Percentiles rank a stretch among this genome's conserved stretches.
These are phyloP conservation scores for Pedicia rivosa DNA, from an alignment of 2,888 invertebrate genomes.

Conservation along the genomic window DNA sequence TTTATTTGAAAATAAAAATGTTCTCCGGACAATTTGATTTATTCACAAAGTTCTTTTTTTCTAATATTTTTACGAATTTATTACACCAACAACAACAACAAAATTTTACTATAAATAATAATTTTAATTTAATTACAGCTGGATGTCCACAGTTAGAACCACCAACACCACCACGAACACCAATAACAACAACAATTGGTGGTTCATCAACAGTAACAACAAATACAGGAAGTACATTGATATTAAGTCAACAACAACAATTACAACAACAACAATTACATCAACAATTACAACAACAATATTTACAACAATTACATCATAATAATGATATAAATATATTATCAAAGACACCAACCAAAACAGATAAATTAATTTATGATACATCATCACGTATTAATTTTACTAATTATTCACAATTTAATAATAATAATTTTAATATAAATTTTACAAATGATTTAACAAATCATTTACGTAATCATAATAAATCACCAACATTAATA, in stretches of 20 bases:
- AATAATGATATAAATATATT: too few relatives aligned
- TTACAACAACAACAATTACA: too few relatives aligned
- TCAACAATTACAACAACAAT: too few relatives aligned
- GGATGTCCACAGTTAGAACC: slow-evolving; percentile 6
- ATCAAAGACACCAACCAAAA: too few relatives aligned
- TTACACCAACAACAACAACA: too few relatives aligned
- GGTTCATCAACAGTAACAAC: not conserved
- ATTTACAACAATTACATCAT: too few relatives aligned
- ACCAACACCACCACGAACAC: slow-evolving; percentile 14
- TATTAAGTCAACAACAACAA: too few relatives aligned
- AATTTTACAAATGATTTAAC: not conserved
- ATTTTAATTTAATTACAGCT: not conserved
- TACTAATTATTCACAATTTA: not conserved
- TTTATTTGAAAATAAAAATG: too few relatives aligned
- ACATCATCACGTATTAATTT: not conserved
- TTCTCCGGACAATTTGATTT: not conserved
- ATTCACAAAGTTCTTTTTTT: not conserved
- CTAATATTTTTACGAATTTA: not conserved
- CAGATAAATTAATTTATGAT: too few relatives aligned
- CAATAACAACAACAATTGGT: slow-evolving; percentile 1
- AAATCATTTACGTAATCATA: not conserved
- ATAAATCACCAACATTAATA: not conserved
- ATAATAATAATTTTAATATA: not conserved
- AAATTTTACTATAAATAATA: not conserved
- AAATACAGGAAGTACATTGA: not conserved